phyloP scores from a whole-genome alignment of 2,113 vertebrate species.

The Sterna hirundo region DNA sequence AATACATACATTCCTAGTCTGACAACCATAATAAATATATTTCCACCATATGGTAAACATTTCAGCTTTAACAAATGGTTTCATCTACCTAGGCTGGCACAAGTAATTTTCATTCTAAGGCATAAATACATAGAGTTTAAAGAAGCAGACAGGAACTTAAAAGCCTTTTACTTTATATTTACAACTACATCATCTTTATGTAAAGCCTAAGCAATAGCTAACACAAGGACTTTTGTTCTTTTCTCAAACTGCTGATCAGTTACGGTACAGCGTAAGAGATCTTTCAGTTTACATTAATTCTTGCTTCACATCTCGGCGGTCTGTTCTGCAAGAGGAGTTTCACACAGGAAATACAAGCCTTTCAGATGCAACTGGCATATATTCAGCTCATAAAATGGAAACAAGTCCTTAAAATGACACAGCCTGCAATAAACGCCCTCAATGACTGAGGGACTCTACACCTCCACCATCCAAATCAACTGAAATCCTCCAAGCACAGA shows the following conservation, averaged over 20 bases:
- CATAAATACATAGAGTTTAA: not conserved
- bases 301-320: not conserved
- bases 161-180: not conserved
- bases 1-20: not conserved
- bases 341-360: not conserved
- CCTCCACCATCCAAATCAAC: not conserved
- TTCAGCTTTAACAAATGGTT: not conserved
- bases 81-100: not conserved
- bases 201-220: not conserved
- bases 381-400: not conserved
- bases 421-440: not conserved
- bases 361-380: not conserved
- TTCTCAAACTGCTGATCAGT: not conserved
- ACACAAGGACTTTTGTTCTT: not conserved
- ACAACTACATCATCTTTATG: not conserved
- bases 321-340: slow-evolving; percentile 14
- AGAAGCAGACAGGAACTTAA: not conserved
- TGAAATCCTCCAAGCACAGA: not conserved
- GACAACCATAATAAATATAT: not conserved
- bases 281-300: not conserved
- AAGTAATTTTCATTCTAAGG: not conserved
- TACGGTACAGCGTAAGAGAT: not conserved
- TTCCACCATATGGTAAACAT: not conserved
- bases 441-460: not conserved
- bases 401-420: not conserved